Percentiles rank a stretch among this genome's conserved stretches.
Evolutionary conservation across 2,113 vertebrate genomes (phyloP).

Genomic region (Hypomesus transpacificus): DNA sequence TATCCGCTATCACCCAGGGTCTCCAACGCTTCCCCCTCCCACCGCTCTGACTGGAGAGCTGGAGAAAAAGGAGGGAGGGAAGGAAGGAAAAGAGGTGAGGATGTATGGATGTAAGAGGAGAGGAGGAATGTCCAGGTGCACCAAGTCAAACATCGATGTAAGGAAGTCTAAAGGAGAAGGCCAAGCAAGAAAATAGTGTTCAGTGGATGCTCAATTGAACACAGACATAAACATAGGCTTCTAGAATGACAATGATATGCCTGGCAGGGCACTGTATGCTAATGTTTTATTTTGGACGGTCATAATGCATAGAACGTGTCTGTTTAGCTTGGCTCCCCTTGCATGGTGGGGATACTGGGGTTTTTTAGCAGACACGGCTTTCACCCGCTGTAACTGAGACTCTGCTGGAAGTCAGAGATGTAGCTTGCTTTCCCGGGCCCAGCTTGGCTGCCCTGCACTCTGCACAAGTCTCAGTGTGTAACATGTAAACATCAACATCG

Average conservation of each 20-base stretch:
- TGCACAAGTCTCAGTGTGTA: slow-evolving; percentile 21
- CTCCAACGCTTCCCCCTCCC: slow-evolving; percentile 19
- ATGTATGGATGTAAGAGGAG: slow-evolving; percentile 26
- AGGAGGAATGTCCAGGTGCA: slow-evolving; percentile 48
- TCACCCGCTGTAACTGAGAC: slow-evolving; percentile 22
- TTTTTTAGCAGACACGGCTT: not conserved
- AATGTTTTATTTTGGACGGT: slow-evolving; percentile 27
- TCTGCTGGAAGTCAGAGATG: not conserved
- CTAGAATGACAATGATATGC: slow-evolving; percentile 26
- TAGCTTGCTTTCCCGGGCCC: not conserved
- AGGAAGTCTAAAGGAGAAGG: slow-evolving; percentile 24
- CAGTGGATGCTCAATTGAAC: slow-evolving; percentile 63
- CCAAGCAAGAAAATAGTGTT: slow-evolving; percentile 26
- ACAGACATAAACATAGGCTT: slow-evolving; percentile 63
- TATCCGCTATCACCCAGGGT: slow-evolving; percentile 58
- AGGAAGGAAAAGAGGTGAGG: not conserved
- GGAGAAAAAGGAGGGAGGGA: slow-evolving; percentile 3
- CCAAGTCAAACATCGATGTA: slow-evolving; percentile 40
- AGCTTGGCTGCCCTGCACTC: not conserved
- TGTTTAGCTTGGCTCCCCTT: slow-evolving; percentile 49
- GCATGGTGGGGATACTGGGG: slow-evolving; percentile 1
- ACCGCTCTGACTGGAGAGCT: slow-evolving; percentile 7
- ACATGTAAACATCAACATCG: slow-evolving; percentile 23
- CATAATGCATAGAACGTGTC: slow-evolving; percentile 48
- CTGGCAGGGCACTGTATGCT: slow-evolving; percentile 45